A percentile compares a stretch with the other conserved stretches of the same genome.
Evolutionary conservation across 2,113 vertebrate genomes (phyloP).

Genomic region (Nannobrachium achirus): DNA sequence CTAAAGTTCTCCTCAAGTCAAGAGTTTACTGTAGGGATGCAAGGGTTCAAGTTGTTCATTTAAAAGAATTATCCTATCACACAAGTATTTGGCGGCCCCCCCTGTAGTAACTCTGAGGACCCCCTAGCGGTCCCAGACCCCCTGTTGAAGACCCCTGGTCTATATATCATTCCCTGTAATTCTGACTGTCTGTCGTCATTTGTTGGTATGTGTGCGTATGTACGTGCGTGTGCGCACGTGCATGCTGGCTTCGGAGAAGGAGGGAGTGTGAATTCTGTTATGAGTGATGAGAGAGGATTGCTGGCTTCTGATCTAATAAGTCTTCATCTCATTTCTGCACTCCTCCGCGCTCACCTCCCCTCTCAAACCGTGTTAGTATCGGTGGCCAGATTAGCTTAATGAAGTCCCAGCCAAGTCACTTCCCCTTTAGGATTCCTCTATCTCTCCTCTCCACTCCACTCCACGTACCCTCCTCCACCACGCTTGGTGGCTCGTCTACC

Average conservation of each 20-base stretch:
- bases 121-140: too few species aligned
- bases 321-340: constrained; percentile 80
- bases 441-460: constrained; percentile 18
- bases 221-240: constrained; percentile 14
- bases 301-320: constrained; percentile 81
- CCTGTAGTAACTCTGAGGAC: too few species aligned
- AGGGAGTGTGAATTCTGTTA: constrained; percentile 56
- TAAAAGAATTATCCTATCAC: too few species aligned
- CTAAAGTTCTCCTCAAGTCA: too few species aligned
- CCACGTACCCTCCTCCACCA: too few species aligned
- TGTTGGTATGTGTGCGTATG: constrained; percentile 19
- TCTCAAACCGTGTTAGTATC: constrained; percentile 81
- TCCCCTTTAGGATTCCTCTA: constrained; percentile 51
- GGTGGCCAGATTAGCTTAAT: constrained; percentile 82
- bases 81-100: too few species aligned
- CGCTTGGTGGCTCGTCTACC: too few species aligned
- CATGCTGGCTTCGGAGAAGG: constrained; percentile 35
- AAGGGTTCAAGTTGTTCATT: too few species aligned
- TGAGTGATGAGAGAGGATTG: constrained; percentile 66
- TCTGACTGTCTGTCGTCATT: too few species aligned
- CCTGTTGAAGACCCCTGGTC: too few species aligned
- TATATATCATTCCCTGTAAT: too few species aligned
- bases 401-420: constrained; percentile 80
- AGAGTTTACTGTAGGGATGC: too few species aligned
- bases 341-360: constrained; percentile 73